These are phyloP conservation scores for Ascidia mentula DNA, from an alignment of 23 tunicate genomes.

Conservation along the genomic window DNA sequence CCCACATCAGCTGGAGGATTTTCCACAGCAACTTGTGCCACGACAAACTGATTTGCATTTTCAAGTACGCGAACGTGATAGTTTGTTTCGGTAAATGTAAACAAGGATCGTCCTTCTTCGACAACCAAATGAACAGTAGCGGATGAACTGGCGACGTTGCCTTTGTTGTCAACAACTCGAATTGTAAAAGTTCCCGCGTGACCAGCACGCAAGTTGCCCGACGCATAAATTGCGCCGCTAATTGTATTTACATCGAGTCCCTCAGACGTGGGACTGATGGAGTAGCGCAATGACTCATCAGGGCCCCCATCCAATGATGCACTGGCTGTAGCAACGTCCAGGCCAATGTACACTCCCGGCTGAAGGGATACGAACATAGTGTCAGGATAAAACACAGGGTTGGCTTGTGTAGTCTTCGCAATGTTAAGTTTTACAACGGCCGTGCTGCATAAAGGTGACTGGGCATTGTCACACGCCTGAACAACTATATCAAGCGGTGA, in stretches of 20 bases:
- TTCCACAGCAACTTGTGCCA: not conserved
- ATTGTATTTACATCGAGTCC: constrained; percentile 40
- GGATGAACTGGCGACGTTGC: not conserved
- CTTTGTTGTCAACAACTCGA: not conserved
- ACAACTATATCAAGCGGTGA: constrained; percentile 13
- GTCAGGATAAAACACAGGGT: constrained; percentile 50
- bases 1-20: not conserved
- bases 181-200: not conserved
- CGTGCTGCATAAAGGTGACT: constrained; percentile 17
- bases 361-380: constrained; percentile 18
- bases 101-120: not conserved
- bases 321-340: constrained; percentile 1
- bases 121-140: constrained; percentile 32
- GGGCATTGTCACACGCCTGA: constrained; percentile 39
- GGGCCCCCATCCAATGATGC: not conserved
- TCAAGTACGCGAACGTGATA: constrained; percentile 21
- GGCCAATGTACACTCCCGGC: constrained; percentile 8
- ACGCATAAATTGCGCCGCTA: constrained; percentile 19
- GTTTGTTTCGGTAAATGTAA: not conserved
- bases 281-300: constrained; percentile 8
- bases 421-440: constrained; percentile 18
- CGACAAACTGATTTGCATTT: not conserved
- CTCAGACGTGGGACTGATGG: not conserved
- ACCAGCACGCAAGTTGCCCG: not conserved
- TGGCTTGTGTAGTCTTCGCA: not conserved